Base-by-base conservation (phyloP, 2,797 vertebrate genomes). In the Picus viridis region DNA sequence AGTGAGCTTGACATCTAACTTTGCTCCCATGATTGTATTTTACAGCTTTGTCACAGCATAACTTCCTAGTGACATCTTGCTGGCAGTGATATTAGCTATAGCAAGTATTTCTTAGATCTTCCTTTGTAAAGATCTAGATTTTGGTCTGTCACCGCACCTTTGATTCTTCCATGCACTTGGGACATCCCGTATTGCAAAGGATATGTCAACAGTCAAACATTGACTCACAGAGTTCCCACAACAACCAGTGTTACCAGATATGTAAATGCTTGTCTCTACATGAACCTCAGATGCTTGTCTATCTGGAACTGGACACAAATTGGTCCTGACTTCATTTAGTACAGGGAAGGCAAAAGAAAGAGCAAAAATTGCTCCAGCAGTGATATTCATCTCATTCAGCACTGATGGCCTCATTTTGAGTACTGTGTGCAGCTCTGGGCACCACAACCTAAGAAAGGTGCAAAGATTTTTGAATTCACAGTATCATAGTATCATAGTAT, bases 71-170 rank as follows among this genome's bases (percentile, higher is more conserved):
- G 10, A 22, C 27, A 41, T 30, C 32, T 58, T 67, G 17, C 36
- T 73, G 39, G 39, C 23, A 59, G 26, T 64, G 22, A 19, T 76
- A 39, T 22, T 59, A 71, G 5, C 51, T 68, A 14, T 8, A 64
- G 24, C 3, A 84, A 87, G 12, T 34, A 67, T 51, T 91, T 82
- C 6, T 43, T 34, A 10, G 65, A 69, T 65, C 18, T 8, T 1
- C 2, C 7, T 88, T 6, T 65, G 86, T 45, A 0, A 0, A 69
- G n/a, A 83, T 4, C 4, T 24, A 32, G 3, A 2, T 61, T 80
- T 85, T 80, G 41, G 6, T 59, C 34, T 62, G 4, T 47, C 6
- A 11, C 16, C 6, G 79, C 41, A 36, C 3, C 10, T 69, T 41
- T 45, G 7, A 3, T 11, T 73, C 22, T 70, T 47, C 2, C 3